Evolutionary conservation across 2,888 invertebrate genomes (phyloP).

Genomic region (Rhagonycha lutea): DNA sequence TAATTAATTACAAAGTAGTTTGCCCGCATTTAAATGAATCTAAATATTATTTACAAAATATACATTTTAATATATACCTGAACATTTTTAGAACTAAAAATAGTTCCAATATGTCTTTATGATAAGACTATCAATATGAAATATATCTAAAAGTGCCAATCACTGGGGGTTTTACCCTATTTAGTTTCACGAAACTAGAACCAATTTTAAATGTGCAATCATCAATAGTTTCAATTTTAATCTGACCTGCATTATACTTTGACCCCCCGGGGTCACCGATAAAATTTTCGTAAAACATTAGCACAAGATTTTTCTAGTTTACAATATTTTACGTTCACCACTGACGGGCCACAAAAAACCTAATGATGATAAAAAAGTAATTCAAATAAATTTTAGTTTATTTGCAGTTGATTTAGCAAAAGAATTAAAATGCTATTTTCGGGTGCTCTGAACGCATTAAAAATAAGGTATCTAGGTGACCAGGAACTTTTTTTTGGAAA

Average conservation of each 20-base stretch:
- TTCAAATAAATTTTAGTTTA: not conserved
- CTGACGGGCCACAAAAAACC: not conserved
- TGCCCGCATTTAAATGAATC: too few relatives aligned
- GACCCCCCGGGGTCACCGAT: not conserved
- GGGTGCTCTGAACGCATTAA: not conserved
- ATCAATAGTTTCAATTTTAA: not conserved
- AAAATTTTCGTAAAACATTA: not conserved
- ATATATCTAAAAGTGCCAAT: too few relatives aligned
- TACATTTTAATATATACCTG: too few relatives aligned
- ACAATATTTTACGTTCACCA: not conserved
- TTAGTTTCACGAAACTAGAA: not conserved
- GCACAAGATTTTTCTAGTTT: not conserved
- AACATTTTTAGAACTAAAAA: too few relatives aligned
- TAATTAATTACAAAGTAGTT: too few relatives aligned
- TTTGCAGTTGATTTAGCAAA: not conserved
- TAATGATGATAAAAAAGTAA: not conserved
- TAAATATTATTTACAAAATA: too few relatives aligned
- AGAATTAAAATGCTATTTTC: not conserved
- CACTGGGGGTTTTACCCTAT: not conserved
- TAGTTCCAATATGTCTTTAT: too few relatives aligned
- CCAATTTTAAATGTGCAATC: not conserved
- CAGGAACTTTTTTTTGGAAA: not conserved
- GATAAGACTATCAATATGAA: too few relatives aligned
- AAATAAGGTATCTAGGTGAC: not conserved
- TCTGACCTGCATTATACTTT: not conserved